Conservation (phyloP, 2,113 vertebrate species). For the Paedocypris sp. region DNA sequence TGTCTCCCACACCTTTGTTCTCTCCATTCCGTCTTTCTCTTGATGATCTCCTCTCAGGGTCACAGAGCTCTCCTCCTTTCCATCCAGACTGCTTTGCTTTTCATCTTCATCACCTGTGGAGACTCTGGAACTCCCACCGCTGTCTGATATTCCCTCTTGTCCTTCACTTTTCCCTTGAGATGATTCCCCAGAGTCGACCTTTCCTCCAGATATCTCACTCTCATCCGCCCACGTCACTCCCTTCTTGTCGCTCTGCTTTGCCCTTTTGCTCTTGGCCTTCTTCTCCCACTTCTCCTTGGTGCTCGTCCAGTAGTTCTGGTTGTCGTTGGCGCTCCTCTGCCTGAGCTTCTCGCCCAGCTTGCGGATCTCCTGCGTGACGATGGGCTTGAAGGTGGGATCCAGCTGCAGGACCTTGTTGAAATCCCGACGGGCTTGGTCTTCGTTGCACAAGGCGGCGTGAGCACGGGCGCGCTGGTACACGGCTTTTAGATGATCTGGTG, state of each 20-base stretch:
- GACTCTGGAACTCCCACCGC: background rate
- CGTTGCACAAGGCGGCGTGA: slow-evolving; percentile 61
- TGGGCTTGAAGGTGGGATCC: slow-evolving; percentile 56
- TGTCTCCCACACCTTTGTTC: slow-evolving; percentile 28
- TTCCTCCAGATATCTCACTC: background rate
- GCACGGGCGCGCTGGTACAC: slow-evolving; percentile 69
- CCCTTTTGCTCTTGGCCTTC: slow-evolving; percentile 23
- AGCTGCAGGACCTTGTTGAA: slow-evolving; percentile 57
- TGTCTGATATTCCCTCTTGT: background rate
- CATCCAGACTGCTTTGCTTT: slow-evolving; percentile 25
- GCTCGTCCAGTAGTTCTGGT: slow-evolving; percentile 63
- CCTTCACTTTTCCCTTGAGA: slow-evolving; percentile 4
- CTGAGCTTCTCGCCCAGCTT: slow-evolving; percentile 61
- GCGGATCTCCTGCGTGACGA: slow-evolving; percentile 61
- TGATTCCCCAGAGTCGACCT: background rate
- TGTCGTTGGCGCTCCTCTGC: slow-evolving; percentile 47
- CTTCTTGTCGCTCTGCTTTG: slow-evolving; percentile 20
- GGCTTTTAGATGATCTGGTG: slow-evolving; percentile 70
- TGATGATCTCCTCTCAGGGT: background rate
- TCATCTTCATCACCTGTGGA: slow-evolving; percentile 27
- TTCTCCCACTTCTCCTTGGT: slow-evolving; percentile 49
- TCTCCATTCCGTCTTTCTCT: slow-evolving; percentile 40
- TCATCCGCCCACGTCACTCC: slow-evolving; percentile 23
- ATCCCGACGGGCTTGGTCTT: slow-evolving; percentile 56
- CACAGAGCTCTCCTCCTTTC: slow-evolving; percentile 11